Evolutionary conservation across 30 jellyfish, hydroid and myxozoan species (phyloP).

Genomic region (Rhopilema esculentum): DNA sequence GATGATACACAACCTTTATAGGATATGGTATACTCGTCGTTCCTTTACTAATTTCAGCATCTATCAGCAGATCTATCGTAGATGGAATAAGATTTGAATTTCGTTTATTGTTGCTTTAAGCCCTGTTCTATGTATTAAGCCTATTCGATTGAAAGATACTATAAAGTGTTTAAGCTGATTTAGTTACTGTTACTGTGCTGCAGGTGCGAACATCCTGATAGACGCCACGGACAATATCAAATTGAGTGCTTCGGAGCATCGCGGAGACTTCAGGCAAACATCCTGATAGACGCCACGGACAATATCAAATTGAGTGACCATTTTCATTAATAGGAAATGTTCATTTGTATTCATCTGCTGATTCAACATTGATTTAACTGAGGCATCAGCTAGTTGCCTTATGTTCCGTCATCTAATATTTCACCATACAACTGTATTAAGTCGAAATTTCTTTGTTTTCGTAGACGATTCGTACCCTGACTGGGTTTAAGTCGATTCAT

Average conservation of each 20-base stretch:
- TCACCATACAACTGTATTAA: not conserved
- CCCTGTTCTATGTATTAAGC: too few relatives aligned
- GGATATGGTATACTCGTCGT: too few relatives aligned
- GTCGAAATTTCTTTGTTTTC: not conserved
- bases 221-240: slow-evolving; percentile 76
- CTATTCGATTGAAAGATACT: not conserved
- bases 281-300: slow-evolving; percentile 67
- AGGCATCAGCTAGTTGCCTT: too few relatives aligned
- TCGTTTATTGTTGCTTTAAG: too few relatives aligned
- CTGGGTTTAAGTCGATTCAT: slow-evolving; percentile 93
- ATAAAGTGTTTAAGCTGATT: not conserved
- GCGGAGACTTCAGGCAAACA: slow-evolving; percentile 76
- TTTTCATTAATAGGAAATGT: too few relatives aligned
- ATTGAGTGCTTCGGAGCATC: slow-evolving; percentile 94
- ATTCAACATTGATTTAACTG: too few relatives aligned
- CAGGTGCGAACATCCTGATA: slow-evolving; percentile 88
- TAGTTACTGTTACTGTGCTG: not conserved
- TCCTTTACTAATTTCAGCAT: too few relatives aligned
- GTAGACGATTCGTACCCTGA: slow-evolving; percentile 85
- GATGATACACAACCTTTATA: too few relatives aligned
- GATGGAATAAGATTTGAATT: too few relatives aligned
- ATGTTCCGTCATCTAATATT: too few relatives aligned
- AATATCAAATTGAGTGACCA: slow-evolving; percentile 82
- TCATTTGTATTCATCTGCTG: too few relatives aligned
- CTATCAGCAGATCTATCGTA: too few relatives aligned